Evolutionary conservation across 92 coral and sea anemone genomes (phyloP), one percentile per base, ranked within the genome.

Genomic region (Epizoanthus illoricatus): DNA sequence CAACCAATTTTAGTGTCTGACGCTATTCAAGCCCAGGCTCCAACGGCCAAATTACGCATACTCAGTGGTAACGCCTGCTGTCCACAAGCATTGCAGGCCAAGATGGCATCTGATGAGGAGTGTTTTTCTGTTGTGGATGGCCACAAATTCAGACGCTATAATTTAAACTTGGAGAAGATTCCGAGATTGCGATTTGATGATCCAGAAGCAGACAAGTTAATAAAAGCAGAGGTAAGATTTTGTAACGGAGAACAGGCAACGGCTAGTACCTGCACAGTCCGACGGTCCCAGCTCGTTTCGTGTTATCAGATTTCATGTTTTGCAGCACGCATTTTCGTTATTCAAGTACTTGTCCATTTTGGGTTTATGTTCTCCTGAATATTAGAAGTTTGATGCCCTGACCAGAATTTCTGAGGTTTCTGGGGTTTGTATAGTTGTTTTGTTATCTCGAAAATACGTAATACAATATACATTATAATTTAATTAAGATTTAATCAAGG

Each of bases 141-240:
- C 65, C 97, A 93, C 74, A 87, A 75, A 74, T 92, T 91, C 33
- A 49, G 92, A 73, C 87, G 84, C 7, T 93, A 93, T 71, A 24
- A 74, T 62, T 84, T 92, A 49, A 80, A 80, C 59, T 81, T 88
- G 33, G 69, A 74, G 12, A 81, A 67, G 57, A 86, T 93, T 41
- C 94, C 92, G 41, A 83, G 88, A 73, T 82, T 93, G 18, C 89
- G 89, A 65, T 88, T 65, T 76, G 82, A 91, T 57, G 92, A 93
- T 49, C 97, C 97, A 24, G 83, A 83, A 72, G 97, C 85, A 39
- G 85, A 90, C 57, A 89, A 86, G 28, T 57, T 93, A 69, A 93
- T 93, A 58, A 88, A 86, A 71, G 85, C 85, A 23, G 94, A 89
- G 97, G 97, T 93, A 86, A 76, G 54, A 41, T 12, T 20, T 45